phyloP scores from a whole-genome alignment of 1,140 invertebrate species.

The Drosophila cardini region DNA sequence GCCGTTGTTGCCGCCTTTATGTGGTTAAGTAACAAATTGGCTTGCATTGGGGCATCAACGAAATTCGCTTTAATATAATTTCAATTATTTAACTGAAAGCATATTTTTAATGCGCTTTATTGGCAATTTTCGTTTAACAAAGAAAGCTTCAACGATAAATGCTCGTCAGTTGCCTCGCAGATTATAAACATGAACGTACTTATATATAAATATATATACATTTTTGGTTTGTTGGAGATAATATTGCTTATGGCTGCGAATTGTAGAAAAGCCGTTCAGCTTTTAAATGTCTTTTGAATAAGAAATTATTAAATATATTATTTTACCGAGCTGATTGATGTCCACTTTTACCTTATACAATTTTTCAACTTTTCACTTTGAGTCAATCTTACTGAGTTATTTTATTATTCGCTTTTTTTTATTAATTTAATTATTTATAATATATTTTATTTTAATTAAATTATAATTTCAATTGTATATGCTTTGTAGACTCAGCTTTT shows the following conservation, averaged over 20 bases:
- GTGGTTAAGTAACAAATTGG: constrained; percentile 55
- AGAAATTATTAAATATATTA: too few relatives aligned
- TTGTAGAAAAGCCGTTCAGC: neutral
- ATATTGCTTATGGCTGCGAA: neutral
- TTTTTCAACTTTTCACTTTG: too few relatives aligned
- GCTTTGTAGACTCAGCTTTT: constrained; percentile 23
- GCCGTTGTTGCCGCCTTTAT: constrained; percentile 15
- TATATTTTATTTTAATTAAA: too few relatives aligned
- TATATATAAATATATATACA: neutral
- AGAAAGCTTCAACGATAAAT: constrained; percentile 44
- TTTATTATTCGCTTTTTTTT: too few relatives aligned
- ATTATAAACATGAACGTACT: constrained; percentile 16
- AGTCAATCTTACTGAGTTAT: too few relatives aligned
- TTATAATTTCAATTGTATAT: neutral
- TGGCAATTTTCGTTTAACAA: constrained; percentile 63
- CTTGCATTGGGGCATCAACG: constrained; percentile 33
- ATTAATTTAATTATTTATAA: too few relatives aligned
- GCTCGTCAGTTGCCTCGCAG: constrained; percentile 28
- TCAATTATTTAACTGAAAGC: constrained; percentile 76
- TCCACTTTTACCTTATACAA: too few relatives aligned
- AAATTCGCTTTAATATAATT: constrained; percentile 73
- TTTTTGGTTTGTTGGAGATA: constrained; percentile 1
- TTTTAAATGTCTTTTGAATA: too few relatives aligned
- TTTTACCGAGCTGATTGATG: too few relatives aligned
- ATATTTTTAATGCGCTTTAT: constrained; percentile 79